phyloP scores from a whole-genome alignment of 2,797 vertebrate genomes.

The Gambusia yucatana region DNA sequence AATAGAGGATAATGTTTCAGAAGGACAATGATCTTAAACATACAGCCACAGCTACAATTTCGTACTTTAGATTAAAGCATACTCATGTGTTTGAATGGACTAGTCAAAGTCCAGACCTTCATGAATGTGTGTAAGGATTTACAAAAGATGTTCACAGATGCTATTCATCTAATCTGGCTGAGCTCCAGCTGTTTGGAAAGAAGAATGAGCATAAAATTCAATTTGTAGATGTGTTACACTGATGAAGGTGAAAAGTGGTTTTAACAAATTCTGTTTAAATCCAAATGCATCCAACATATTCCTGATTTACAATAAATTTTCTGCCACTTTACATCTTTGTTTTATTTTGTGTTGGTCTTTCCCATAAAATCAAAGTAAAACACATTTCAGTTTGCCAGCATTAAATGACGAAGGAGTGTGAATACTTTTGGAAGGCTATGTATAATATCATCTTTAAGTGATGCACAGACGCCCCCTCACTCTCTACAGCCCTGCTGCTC shows the following conservation, averaged over 20 bases:
- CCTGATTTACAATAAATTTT: background rate
- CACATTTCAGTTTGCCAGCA: background rate
- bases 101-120: background rate
- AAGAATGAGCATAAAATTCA: background rate
- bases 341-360: background rate
- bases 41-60: background rate
- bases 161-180: background rate
- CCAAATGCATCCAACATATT: background rate
- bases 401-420: background rate
- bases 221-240: background rate
- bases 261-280: background rate
- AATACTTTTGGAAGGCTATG: background rate
- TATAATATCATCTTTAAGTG: conserved; percentile 60
- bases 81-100: background rate
- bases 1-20: background rate
- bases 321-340: background rate
- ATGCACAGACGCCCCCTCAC: conserved; percentile 65
- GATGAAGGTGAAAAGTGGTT: background rate
- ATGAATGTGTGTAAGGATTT: background rate
- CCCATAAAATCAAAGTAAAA: background rate
- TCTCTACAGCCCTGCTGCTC: conserved; percentile 83
- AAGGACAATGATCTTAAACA: background rate
- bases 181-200: background rate
- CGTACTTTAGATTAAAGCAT: background rate
- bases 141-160: background rate